These are phyloP conservation scores for Alethe diademata DNA, from an alignment of 2,113 vertebrate genomes.

Conservation along the genomic window DNA sequence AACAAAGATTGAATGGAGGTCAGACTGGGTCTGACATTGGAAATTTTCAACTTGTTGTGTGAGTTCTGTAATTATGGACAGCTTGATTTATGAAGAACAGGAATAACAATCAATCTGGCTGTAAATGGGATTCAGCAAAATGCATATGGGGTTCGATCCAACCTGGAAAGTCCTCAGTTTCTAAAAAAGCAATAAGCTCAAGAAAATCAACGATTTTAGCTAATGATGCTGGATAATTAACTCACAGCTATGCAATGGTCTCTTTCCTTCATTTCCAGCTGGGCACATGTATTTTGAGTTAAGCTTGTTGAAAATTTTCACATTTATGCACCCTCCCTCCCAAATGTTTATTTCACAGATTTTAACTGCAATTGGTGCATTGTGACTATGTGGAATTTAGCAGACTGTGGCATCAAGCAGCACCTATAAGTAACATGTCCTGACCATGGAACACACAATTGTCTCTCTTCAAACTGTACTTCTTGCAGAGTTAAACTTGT, in stretches of 20 bases:
- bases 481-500: not conserved
- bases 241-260: not conserved
- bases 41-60: not conserved
- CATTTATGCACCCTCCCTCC: not conserved
- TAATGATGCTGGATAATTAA: not conserved
- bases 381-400: not conserved
- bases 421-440: accelerated
- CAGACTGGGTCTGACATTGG: not conserved
- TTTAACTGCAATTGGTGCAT: not conserved
- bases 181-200: not conserved
- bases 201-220: not conserved
- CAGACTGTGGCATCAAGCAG: not conserved
- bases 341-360: not conserved
- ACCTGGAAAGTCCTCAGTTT: not conserved
- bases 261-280: not conserved
- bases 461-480: not conserved
- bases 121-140: not conserved
- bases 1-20: not conserved
- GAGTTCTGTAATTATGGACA: not conserved
- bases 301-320: not conserved
- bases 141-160: not conserved
- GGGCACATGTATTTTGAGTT: not conserved
- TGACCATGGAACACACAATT: not conserved
- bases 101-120: not conserved
- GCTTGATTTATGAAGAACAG: not conserved